phyloP scores from a whole-genome alignment of 1,140 invertebrate genomes.

The Harpegnathos saltator region DNA sequence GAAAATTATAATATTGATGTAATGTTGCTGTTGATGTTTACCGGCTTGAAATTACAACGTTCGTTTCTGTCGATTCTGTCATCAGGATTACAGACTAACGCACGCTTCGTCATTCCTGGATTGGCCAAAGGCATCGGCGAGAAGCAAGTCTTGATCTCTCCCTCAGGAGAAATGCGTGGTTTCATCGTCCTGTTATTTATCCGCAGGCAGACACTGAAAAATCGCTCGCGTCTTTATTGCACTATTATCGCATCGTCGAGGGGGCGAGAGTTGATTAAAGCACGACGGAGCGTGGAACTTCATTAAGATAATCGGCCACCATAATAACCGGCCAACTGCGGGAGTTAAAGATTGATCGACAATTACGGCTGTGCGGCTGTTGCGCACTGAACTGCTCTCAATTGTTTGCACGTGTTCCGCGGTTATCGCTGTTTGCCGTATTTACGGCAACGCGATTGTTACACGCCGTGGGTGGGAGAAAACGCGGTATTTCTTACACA shows the following conservation, averaged over 20 bases:
- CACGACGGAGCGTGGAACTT: conserved; percentile 72
- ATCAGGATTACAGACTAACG: not conserved
- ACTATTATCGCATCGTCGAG: conserved; percentile 67
- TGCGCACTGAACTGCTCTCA: conserved; percentile 72
- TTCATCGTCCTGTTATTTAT: conserved; percentile 39
- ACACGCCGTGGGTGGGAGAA: not conserved
- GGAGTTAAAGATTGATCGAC: conserved; percentile 80
- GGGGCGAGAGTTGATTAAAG: conserved; percentile 76
- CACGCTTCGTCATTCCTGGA: not conserved
- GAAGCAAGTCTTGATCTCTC: not conserved
- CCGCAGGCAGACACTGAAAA: conserved; percentile 38
- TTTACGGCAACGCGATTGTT: conserved; percentile 52
- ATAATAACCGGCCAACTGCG: conserved; percentile 75
- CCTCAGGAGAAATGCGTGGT: conserved; percentile 3
- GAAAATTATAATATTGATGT: too few species aligned
- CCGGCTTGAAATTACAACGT: not conserved
- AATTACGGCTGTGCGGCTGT: conserved; percentile 58
- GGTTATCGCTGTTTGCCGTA: conserved; percentile 74
- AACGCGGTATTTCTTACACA: conserved; percentile 7
- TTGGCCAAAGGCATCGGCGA: not conserved
- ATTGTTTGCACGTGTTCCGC: conserved; percentile 79
- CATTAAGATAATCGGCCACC: conserved; percentile 77
- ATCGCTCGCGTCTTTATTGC: conserved; percentile 50
- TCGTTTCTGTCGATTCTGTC: not conserved
- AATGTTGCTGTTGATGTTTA: too few species aligned